phyloP scores from a whole-genome alignment of 2,888 invertebrate species.

The Caenorhabditis auriculariae region DNA sequence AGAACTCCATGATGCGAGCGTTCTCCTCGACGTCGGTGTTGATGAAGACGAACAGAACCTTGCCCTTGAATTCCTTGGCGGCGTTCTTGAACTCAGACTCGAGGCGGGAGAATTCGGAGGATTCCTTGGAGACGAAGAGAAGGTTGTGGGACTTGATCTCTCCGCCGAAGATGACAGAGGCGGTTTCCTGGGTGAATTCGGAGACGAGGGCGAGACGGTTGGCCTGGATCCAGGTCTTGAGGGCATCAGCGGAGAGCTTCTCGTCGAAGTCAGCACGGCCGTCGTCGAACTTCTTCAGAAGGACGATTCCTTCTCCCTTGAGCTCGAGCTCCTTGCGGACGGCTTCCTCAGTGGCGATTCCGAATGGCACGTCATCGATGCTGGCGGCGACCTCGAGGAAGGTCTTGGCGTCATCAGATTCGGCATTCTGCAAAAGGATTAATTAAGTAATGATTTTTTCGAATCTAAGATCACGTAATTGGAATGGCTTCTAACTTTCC shows the following conservation, averaged over 20 bases:
- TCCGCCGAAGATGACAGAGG: slow-evolving; percentile 96
- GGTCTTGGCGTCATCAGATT: slow-evolving; percentile 78
- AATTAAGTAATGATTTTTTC: neutral
- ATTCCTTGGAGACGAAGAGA: slow-evolving; percentile 85
- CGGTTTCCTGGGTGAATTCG: slow-evolving; percentile 71
- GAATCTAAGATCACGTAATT: too few relatives aligned
- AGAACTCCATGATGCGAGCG: slow-evolving; percentile 96
- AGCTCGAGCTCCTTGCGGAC: slow-evolving; percentile 79
- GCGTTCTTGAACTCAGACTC: slow-evolving; percentile 78
- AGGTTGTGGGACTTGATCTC: slow-evolving; percentile 94
- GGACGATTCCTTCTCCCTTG: slow-evolving; percentile 76
- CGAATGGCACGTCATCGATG: slow-evolving; percentile 87
- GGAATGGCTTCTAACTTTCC: too few relatives aligned
- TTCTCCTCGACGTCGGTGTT: slow-evolving; percentile 94
- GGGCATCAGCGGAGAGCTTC: slow-evolving; percentile 36
- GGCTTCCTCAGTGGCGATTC: slow-evolving; percentile 78
- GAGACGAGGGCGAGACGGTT: slow-evolving; percentile 63
- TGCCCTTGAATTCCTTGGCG: slow-evolving; percentile 86
- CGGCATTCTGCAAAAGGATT: slow-evolving; percentile 72
- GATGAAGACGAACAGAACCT: slow-evolving; percentile 90
- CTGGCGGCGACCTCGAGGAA: slow-evolving; percentile 80
- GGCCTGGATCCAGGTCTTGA: slow-evolving; percentile 60
- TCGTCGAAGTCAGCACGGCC: slow-evolving; percentile 58
- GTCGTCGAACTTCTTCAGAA: slow-evolving; percentile 77
- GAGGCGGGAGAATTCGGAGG: slow-evolving; percentile 80